These are phyloP conservation scores for Stegodyphus dumicola DNA, from an alignment of 1,140 invertebrate genomes.

Conservation along the genomic window DNA sequence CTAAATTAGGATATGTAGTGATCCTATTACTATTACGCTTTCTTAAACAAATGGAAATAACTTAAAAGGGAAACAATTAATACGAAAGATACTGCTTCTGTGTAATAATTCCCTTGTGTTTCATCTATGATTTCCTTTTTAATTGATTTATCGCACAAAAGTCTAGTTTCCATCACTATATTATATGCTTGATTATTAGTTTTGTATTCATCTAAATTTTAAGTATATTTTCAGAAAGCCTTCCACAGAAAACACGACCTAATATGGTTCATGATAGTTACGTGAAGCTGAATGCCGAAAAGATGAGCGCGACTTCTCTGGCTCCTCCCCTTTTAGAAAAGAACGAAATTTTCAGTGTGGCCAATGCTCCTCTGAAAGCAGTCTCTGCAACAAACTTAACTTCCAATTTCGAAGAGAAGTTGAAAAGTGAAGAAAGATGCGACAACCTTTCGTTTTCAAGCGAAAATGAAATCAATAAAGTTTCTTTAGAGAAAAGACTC, in stretches of 20 bases:
- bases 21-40: too few relatives aligned
- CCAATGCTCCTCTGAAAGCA: not conserved
- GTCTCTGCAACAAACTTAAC: constrained; percentile 30
- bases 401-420: constrained; percentile 16
- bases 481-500: constrained; percentile 19
- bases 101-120: too few relatives aligned
- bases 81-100: too few relatives aligned
- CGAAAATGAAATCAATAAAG: constrained; percentile 12
- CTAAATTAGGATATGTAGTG: too few relatives aligned
- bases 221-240: not conserved
- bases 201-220: too few relatives aligned
- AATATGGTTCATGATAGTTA: constrained; percentile 12
- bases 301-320: constrained; percentile 14
- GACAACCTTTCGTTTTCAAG: constrained; percentile 24
- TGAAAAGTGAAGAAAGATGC: constrained; percentile 13
- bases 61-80: too few relatives aligned
- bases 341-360: constrained; percentile 6
- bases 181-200: too few relatives aligned
- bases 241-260: not conserved
- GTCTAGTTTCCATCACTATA: too few relatives aligned
- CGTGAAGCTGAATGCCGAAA: constrained; percentile 38
- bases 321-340: constrained; percentile 27
- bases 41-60: too few relatives aligned
- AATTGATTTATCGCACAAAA: too few relatives aligned
- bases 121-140: too few relatives aligned